Base-by-base conservation (phyloP, 2,113 vertebrate species). In the Glaucidium brasilianum region DNA sequence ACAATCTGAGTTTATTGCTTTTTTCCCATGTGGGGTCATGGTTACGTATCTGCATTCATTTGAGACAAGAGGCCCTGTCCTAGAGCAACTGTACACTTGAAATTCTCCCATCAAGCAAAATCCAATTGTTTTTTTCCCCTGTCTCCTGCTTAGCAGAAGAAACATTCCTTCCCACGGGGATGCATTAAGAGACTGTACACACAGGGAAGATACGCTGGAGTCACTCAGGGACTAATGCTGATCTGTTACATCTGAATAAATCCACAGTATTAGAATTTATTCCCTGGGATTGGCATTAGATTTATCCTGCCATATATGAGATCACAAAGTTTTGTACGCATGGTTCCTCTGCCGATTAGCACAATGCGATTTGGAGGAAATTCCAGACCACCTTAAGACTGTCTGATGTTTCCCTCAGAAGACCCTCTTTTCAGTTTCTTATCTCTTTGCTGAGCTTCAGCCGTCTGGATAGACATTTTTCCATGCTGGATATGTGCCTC, bases 231-330 rank as follows among this genome's bases (percentile, higher is more conserved):
- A 91, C 89, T 73, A 95, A 85, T 39, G 89, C 25, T 90, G 77
- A 76, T 95, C 53, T 92, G 55, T 87, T 62, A 90, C 90, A 93
- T 81, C n/a, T 91, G 93, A 94, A 90, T 95, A 93, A 95, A 96
- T 63, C 87, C 55, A 88, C 89, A 67, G 74, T 56, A 69, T 88
- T 77, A 47, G 73, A 82, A 88, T 92, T 85, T 88, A 80, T 80
- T 95, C 74, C 26, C 78, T 43, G 66, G 32, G 69, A 92, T 82
- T 85, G 83, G 45, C 81, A 49, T 76, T 77, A 63, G 41, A 82
- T 43, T 90, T 73, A 56, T 37, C 32, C 74, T 96, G 87, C 50
- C 29, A 3, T 69, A 47, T 34, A 50, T 11, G 55, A 88, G 72
- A 47, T n/a, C 0, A 0, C n/a, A 20, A 59, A 75, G 35, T 68